Percentiles rank a stretch among this genome's conserved stretches.
phyloP scores from a whole-genome alignment of 92 coral and sea anemone species.

The Scolanthus callimorphus region DNA sequence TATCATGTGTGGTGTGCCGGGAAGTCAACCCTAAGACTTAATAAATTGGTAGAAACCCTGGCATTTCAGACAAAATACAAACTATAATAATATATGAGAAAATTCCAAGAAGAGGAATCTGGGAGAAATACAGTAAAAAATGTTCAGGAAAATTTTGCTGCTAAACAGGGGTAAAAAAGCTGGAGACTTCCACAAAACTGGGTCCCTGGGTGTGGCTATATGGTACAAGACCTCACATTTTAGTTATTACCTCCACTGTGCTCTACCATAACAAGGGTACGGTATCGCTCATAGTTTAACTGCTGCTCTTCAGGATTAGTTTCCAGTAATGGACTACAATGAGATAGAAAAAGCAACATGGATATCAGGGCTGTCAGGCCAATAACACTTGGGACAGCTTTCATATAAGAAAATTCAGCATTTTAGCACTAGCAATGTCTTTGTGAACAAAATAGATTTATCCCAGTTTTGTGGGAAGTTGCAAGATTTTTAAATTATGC shows the following conservation, averaged over 20 bases:
- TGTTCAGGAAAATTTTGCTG: too few relatives aligned
- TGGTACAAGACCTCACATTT: neutral
- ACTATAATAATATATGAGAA: neutral
- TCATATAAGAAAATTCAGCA: too few relatives aligned
- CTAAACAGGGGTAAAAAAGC: neutral
- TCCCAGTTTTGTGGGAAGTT: too few relatives aligned
- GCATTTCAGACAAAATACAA: neutral
- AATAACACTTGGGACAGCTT: too few relatives aligned
- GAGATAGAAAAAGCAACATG: too few relatives aligned
- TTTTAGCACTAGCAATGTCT: too few relatives aligned
- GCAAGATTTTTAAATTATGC: too few relatives aligned
- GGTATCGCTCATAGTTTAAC: slow-evolving; percentile 90
- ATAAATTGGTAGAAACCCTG: too few relatives aligned
- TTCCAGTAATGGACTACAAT: slow-evolving; percentile 64
- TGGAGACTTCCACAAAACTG: neutral
- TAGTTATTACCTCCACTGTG: slow-evolving; percentile 89
- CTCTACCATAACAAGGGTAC: slow-evolving; percentile 89
- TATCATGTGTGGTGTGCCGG: too few relatives aligned
- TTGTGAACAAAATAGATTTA: too few relatives aligned
- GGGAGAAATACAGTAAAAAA: neutral
- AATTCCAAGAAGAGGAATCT: neutral
- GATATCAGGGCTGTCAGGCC: too few relatives aligned
- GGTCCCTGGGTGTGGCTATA: neutral
- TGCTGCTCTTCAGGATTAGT: slow-evolving; percentile 91
- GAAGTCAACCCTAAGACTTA: too few relatives aligned